Evolutionary conservation across 2,113 vertebrate genomes (phyloP).

Genomic region (Todiramphus saurophagus): DNA sequence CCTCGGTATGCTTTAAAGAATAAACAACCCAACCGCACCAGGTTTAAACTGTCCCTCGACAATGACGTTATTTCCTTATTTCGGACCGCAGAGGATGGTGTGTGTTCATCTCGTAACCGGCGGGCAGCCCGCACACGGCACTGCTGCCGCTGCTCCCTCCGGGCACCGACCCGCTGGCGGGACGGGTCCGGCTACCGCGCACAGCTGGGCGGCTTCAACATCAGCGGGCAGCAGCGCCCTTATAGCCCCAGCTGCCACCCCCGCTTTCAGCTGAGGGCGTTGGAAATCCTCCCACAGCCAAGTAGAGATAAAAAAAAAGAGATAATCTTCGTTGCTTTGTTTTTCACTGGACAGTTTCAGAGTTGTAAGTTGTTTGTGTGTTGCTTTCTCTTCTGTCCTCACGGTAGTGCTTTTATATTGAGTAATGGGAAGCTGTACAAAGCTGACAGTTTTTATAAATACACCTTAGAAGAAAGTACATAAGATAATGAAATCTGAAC

Average conservation of each 20-base stretch:
- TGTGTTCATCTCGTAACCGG: neutral
- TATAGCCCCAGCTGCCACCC: rapidly evolving
- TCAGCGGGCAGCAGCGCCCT: neutral
- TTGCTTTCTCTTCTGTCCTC: neutral
- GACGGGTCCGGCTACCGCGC: neutral
- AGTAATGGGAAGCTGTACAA: neutral
- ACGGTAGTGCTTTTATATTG: neutral
- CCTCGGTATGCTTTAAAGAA: neutral
- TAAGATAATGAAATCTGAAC: neutral
- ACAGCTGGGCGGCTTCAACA: neutral
- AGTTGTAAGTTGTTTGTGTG: neutral
- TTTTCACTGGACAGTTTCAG: neutral
- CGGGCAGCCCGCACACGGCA: neutral
- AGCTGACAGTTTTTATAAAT: neutral
- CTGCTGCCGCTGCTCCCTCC: too few relatives aligned
- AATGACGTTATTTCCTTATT: too few relatives aligned
- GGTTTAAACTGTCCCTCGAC: neutral
- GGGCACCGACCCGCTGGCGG: too few relatives aligned
- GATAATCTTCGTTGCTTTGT: neutral
- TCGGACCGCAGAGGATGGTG: too few relatives aligned
- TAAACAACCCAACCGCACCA: rapidly evolving
- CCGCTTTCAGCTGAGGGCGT: neutral
- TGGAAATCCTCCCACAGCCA: rapidly evolving
- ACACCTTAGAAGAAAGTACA: rapidly evolving
- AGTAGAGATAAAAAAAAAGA: neutral